These are phyloP conservation scores for Trididemnum nubilum DNA, from an alignment of 23 tunicate species.

Conservation along the genomic window DNA sequence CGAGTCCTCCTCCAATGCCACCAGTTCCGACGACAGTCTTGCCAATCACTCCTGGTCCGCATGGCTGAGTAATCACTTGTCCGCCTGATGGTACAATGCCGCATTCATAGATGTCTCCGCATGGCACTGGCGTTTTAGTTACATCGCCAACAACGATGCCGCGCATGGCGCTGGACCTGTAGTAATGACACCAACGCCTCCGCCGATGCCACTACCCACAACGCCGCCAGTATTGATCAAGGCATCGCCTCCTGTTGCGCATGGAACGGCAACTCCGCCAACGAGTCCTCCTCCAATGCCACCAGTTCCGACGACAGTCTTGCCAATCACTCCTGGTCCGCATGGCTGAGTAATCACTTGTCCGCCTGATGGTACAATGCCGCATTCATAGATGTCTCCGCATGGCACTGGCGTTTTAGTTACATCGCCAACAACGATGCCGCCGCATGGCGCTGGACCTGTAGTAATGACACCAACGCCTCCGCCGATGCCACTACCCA, in stretches of 20 bases:
- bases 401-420: neutral
- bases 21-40: neutral
- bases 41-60: slow-evolving; percentile 1
- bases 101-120: neutral
- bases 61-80: neutral
- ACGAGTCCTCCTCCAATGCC: neutral
- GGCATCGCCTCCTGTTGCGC: slow-evolving; percentile 14
- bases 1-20: slow-evolving; percentile 5
- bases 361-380: neutral
- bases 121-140: neutral
- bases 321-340: slow-evolving; percentile 4
- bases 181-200: neutral
- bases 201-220: neutral
- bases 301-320: neutral
- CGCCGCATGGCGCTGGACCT: slow-evolving; percentile 2
- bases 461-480: neutral
- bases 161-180: neutral
- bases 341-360: neutral
- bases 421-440: neutral
- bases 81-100: slow-evolving; percentile 4
- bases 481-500: slow-evolving; percentile 3
- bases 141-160: neutral
- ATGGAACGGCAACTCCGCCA: slow-evolving; percentile 7
- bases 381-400: slow-evolving; percentile 2
- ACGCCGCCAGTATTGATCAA: neutral